Percentiles rank a stretch among this genome's conserved stretches.
These are phyloP conservation scores for Bergia sp. DNA, from an alignment of 92 coral and sea anemone species.

Conservation along the genomic window DNA sequence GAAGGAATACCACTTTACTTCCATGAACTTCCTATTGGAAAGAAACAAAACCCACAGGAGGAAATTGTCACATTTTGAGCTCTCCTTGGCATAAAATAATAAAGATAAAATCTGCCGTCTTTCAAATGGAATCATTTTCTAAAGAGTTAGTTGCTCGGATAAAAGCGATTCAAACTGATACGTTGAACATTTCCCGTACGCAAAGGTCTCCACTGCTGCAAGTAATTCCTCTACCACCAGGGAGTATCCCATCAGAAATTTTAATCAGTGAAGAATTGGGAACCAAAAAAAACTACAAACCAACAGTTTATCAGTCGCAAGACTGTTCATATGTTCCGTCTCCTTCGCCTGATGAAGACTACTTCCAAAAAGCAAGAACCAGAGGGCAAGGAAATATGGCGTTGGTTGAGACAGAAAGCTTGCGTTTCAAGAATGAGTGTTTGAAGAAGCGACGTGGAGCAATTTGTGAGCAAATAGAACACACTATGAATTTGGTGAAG, in stretches of 20 bases:
- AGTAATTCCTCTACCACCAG: no score
- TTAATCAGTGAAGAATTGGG: background rate
- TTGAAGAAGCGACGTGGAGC: slow-evolving; percentile 14
- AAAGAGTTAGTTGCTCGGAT: no score
- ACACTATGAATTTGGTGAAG: background rate
- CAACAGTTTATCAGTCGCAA: background rate
- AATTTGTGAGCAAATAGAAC: slow-evolving; percentile 8
- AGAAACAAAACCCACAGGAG: no score
- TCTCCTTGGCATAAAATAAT: no score
- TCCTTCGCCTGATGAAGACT: background rate
- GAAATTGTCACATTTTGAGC: no score
- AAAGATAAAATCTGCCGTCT: no score
- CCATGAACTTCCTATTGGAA: no score
- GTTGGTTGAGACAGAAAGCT: background rate
- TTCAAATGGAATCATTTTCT: no score
- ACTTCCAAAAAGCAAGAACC: background rate
- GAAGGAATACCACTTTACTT: no score
- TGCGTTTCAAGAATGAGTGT: background rate
- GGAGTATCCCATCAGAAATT: background rate
- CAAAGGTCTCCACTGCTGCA: no score
- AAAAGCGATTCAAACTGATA: no score
- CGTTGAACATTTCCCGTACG: no score
- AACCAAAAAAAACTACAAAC: background rate
- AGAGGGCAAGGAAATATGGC: background rate
- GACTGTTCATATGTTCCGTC: background rate